Base-by-base conservation (phyloP, 2,797 vertebrate genomes). In the Phrynocephalus forsythii region DNA sequence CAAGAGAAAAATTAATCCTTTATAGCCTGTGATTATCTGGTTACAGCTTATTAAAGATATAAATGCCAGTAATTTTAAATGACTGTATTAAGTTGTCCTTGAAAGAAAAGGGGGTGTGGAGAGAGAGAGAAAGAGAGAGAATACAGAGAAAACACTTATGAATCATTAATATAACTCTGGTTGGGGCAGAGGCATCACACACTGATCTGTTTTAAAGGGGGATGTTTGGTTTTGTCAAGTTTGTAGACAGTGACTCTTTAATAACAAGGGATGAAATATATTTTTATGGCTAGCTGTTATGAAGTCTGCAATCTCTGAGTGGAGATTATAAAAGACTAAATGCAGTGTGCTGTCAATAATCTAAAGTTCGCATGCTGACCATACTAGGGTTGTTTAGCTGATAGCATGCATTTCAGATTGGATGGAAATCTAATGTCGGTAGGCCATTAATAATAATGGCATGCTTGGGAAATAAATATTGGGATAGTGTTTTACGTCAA, bases 11-110 rank as follows among this genome's bases (percentile, higher is more conserved):
- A 96, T 93, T 91, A 96, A 96, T 97, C 91, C 91, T 97, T 97
- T 97, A 97, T 94, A 93, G 93, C 94, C 91, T 83, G 44, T 88
- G 91, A 96, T 97, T 96, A 96, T 96, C 94, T 77, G 92, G 87
- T 94, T 96, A 91, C 94, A 93, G 94, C 93, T 97, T 97, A 96
- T 96, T 97, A 96, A 95, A 95, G 94, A 95, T 95, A 95, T 88
- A 93, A 95, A 93, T 93, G 93, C 88, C 89, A 94, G 88, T 87
- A 94, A 95, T 96, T 96, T 81, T 93, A 94, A 95, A 96, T 94
- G 81, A 89, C 92, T 84, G 60, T 92, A 94, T 96, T 95, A 96
- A 95, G 80, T 90, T 95, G 94, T 91, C 95, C 95, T 97, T 97
- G 95, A 94, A 94, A 94, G 78, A 90, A 13, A 48, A 38, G 9